These are phyloP conservation scores for Sylvilagus bachmani DNA, from an alignment of 2,113 vertebrate species.

Conservation along the genomic window DNA sequence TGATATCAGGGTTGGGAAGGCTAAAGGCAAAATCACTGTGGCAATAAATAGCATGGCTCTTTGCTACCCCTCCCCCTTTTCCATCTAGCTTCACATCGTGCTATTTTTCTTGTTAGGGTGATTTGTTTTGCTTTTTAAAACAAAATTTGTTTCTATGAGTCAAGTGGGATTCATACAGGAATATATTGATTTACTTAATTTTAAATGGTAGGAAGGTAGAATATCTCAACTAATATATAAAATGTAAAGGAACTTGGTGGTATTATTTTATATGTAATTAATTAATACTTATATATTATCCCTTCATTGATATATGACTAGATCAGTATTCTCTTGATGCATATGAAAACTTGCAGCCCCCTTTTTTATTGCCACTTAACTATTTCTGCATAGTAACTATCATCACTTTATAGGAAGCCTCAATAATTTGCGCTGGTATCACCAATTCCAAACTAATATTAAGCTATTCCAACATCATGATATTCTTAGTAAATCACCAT, in stretches of 20 bases:
- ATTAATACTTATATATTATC: background rate
- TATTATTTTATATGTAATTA: background rate
- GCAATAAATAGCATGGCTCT: background rate
- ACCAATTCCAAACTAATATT: slow-evolving; percentile 6
- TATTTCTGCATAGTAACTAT: background rate
- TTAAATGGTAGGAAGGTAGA: background rate
- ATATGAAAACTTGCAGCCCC: background rate
- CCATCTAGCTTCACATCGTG: background rate
- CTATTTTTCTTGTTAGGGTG: background rate
- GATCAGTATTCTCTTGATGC: background rate
- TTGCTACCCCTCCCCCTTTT: background rate
- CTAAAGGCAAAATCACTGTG: background rate
- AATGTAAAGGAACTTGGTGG: background rate
- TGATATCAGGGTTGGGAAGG: background rate
- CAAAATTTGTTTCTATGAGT: background rate
- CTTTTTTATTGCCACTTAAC: background rate
- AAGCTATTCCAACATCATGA: slow-evolving; percentile 57
- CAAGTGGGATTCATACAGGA: background rate
- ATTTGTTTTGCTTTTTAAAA: background rate
- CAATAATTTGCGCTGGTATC: slow-evolving; percentile 10
- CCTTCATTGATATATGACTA: background rate
- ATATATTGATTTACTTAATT: slow-evolving; percentile 1
- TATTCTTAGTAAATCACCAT: slow-evolving; percentile 53
- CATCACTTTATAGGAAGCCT: background rate
- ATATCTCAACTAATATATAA: background rate